Percentiles rank a stretch among this genome's conserved stretches.
Conservation (phyloP, 2,888 invertebrate species). For the Drosophila paranaensis region DNA sequence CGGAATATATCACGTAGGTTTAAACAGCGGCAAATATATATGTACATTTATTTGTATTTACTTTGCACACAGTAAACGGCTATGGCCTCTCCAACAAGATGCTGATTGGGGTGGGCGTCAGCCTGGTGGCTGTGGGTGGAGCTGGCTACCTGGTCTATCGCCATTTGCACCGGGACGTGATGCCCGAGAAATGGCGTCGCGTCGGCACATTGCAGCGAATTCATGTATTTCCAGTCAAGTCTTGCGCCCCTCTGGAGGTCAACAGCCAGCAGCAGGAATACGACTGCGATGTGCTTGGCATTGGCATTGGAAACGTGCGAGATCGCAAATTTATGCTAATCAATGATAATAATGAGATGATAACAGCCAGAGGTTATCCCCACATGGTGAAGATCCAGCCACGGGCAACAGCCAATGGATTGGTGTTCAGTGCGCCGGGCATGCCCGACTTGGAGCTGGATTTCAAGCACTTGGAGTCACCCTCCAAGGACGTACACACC, state of each 20-base stretch:
- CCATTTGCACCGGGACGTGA: constrained; percentile 67
- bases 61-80: constrained; percentile 8
- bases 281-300: constrained; percentile 78
- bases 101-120: constrained; percentile 61
- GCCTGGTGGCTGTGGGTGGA: constrained; percentile 65
- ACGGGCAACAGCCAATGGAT: constrained; percentile 83
- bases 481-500: constrained; percentile 82
- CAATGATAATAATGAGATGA: constrained; percentile 73
- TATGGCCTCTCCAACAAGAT: constrained; percentile 33
- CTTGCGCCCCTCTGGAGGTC: constrained; percentile 71
- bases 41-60: not conserved
- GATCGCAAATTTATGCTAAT: constrained; percentile 83
- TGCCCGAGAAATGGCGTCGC: constrained; percentile 82
- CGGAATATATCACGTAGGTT: constrained; percentile 7
- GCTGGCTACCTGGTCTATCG: constrained; percentile 71
- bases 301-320: constrained; percentile 65
- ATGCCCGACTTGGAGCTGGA: constrained; percentile 86
- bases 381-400: constrained; percentile 76
- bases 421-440: constrained; percentile 86
- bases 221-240: constrained; percentile 81
- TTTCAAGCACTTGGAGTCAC: constrained; percentile 82
- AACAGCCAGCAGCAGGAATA: constrained; percentile 44
- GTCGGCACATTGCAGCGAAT: constrained; percentile 76
- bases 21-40: not conserved
- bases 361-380: constrained; percentile 82